These are phyloP conservation scores for Hemicentrotus pulcherrimus DNA, from an alignment of 35 echinoderm and acorn worm genomes.

Conservation along the genomic window DNA sequence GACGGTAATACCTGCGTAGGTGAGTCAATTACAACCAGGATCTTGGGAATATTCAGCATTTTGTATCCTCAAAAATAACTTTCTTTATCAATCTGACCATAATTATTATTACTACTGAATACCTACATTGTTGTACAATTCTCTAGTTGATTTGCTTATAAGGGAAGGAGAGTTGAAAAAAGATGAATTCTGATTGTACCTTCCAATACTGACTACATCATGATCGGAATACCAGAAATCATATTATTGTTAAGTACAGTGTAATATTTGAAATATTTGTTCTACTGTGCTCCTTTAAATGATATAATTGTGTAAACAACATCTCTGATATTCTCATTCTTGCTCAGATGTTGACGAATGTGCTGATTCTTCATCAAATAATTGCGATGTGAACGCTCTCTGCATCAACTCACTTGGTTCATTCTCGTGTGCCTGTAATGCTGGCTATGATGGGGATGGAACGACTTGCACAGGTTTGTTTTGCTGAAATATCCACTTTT, in stretches of 20 bases:
- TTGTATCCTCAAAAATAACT: neutral
- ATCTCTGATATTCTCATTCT: neutral
- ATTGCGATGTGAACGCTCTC: conserved; percentile 37
- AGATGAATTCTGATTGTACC: no score
- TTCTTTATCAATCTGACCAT: neutral
- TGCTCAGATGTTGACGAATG: neutral
- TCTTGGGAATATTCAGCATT: neutral
- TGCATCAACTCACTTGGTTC: neutral
- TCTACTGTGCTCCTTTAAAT: no score
- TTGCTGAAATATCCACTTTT: neutral
- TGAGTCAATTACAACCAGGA: neutral
- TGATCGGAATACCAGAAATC: no score
- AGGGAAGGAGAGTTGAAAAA: no score
- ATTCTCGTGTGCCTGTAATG: conserved; percentile 19
- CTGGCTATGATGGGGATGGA: neutral
- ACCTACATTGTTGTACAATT: neutral
- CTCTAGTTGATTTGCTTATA: no score
- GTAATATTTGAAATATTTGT: no score
- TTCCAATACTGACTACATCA: no score
- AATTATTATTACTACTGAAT: neutral
- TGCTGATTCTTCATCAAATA: neutral
- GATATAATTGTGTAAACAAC: neutral
- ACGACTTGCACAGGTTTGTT: neutral
- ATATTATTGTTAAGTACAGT: no score
- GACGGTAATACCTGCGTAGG: conserved; percentile 65